Percentiles rank a stretch among this genome's conserved stretches.
Evolutionary conservation across 2,888 invertebrate genomes (phyloP).

Genomic region (Diaprepes abbreviatus): DNA sequence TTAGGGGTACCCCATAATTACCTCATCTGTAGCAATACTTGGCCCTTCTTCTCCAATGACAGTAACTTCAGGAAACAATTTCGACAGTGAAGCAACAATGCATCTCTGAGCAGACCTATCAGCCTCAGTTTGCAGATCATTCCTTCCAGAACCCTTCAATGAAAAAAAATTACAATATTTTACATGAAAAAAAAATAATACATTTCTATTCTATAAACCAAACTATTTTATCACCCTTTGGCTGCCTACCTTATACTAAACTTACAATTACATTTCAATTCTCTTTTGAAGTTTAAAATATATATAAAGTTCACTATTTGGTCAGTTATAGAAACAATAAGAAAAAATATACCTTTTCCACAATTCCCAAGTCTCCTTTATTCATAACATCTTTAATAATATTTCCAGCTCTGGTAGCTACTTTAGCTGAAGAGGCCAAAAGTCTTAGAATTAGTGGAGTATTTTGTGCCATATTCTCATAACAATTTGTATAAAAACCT

Average conservation of each 20-base stretch:
- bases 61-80: slow-evolving; percentile 85
- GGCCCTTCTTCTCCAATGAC: slow-evolving; percentile 93
- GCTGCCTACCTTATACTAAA: too few species aligned
- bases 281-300: too few species aligned
- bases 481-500: background rate
- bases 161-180: too few species aligned
- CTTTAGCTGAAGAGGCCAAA: slow-evolving; percentile 83
- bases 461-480: slow-evolving; percentile 72
- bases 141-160: slow-evolving; percentile 75
- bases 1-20: too few species aligned
- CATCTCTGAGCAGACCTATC: slow-evolving; percentile 95
- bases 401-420: slow-evolving; percentile 86
- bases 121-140: slow-evolving; percentile 98
- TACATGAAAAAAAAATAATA: too few species aligned
- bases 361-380: slow-evolving; percentile 90
- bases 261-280: too few species aligned
- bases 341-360: slow-evolving; percentile 89
- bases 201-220: too few species aligned
- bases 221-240: too few species aligned
- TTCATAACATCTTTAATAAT: slow-evolving; percentile 93
- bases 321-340: slow-evolving; percentile 17
- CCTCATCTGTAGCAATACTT: slow-evolving; percentile 63
- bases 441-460: slow-evolving; percentile 78
- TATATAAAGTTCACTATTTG: too few species aligned
- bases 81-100: slow-evolving; percentile 88